Conservation (phyloP, 2,888 invertebrate species). For the Spodoptera littoralis region DNA sequence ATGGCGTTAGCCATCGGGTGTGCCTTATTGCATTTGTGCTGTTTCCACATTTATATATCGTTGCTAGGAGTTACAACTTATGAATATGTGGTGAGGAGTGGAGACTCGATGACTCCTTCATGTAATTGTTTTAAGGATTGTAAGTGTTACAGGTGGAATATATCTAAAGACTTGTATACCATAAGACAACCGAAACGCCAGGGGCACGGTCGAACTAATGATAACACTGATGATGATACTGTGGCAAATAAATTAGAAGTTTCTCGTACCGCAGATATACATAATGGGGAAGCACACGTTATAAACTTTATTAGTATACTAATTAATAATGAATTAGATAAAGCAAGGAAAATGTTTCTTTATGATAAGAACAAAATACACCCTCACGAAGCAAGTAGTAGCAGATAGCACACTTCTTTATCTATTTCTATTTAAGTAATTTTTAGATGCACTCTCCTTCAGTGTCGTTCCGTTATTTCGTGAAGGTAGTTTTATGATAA, state of each 20-base stretch:
- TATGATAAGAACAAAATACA: slow-evolving; percentile 82
- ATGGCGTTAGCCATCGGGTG: slow-evolving; percentile 93
- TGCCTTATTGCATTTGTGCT: slow-evolving; percentile 94
- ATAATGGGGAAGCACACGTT: slow-evolving; percentile 61
- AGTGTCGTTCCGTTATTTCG: too few species aligned
- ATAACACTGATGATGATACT: slow-evolving; percentile 45
- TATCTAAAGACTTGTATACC: slow-evolving; percentile 56
- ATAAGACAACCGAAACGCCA: slow-evolving; percentile 54
- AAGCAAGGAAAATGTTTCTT: slow-evolving; percentile 74
- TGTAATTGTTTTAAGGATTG: slow-evolving; percentile 58
- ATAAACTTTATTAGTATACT: slow-evolving; percentile 74
- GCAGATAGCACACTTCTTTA: slow-evolving; percentile 49
- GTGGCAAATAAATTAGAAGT: slow-evolving; percentile 52
- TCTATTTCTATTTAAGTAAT: not conserved
- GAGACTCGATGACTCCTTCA: slow-evolving; percentile 61
- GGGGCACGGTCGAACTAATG: slow-evolving; percentile 19
- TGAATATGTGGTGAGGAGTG: slow-evolving; percentile 92
- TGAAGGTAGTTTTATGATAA: too few species aligned
- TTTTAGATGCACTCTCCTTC: not conserved
- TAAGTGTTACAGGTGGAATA: slow-evolving; percentile 63
- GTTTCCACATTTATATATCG: slow-evolving; percentile 96
- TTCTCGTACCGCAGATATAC: slow-evolving; percentile 47
- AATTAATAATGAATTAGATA: slow-evolving; percentile 76
- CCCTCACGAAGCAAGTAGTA: slow-evolving; percentile 67
- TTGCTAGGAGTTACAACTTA: slow-evolving; percentile 96